These are phyloP conservation scores for Dendrophyllia cribrosa DNA, from an alignment of 64 coral and sea anemone genomes.

Conservation along the genomic window DNA sequence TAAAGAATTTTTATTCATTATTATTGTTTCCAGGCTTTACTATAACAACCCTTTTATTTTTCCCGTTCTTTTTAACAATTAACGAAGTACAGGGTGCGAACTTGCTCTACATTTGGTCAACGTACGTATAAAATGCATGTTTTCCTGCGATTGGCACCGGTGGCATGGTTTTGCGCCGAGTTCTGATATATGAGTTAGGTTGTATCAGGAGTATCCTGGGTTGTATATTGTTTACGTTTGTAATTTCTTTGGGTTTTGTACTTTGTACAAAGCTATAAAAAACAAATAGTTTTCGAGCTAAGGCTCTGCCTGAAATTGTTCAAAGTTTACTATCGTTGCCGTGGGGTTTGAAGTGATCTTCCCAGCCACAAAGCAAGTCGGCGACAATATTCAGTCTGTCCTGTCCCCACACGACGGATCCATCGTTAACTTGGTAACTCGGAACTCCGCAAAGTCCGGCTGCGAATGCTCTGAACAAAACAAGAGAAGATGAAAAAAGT, in stretches of 20 bases:
- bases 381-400: slow-evolving; percentile 93
- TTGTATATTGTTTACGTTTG: too few relatives aligned
- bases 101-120: too few relatives aligned
- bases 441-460: slow-evolving; percentile 91
- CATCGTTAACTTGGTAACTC: slow-evolving; percentile 96
- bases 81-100: too few relatives aligned
- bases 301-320: not conserved
- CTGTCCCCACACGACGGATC: slow-evolving; percentile 92
- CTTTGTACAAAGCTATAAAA: not conserved
- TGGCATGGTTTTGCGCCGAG: too few relatives aligned
- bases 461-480: slow-evolving; percentile 70
- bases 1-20: too few relatives aligned
- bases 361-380: slow-evolving; percentile 92
- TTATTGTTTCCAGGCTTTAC: too few relatives aligned
- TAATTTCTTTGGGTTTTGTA: not conserved
- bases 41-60: too few relatives aligned
- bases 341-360: slow-evolving; percentile 46
- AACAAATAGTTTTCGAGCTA: not conserved
- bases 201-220: too few relatives aligned
- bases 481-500: not conserved
- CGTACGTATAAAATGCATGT: too few relatives aligned
- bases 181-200: too few relatives aligned
- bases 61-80: too few relatives aligned
- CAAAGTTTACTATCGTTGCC: slow-evolving; percentile 10
- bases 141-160: too few relatives aligned